A percentile compares a stretch with the other conserved stretches of the same genome.
Conservation (phyloP, 2,113 vertebrate species). For the Theristicus caerulescens region DNA sequence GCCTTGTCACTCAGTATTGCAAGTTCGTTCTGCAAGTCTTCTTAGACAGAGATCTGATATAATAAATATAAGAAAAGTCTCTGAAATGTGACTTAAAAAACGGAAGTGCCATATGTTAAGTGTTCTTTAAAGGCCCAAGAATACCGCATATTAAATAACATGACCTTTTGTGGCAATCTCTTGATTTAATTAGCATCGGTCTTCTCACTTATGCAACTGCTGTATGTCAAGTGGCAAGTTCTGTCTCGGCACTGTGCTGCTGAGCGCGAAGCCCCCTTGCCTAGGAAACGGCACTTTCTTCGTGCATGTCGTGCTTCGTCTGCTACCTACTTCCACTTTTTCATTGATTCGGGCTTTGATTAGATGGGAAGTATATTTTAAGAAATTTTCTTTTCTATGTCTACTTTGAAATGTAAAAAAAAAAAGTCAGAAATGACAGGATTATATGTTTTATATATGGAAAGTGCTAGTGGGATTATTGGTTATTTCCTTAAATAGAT, state of each 20-base stretch:
- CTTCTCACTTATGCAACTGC: not conserved
- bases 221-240: slow-evolving; percentile 29
- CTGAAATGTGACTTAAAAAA: not conserved
- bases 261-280: not conserved
- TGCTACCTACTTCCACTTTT: accelerated
- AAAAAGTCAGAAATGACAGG: not conserved
- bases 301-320: accelerated
- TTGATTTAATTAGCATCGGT: not conserved
- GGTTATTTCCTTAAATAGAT: not conserved
- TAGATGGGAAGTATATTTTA: not conserved
- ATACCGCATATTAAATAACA: not conserved
- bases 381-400: not conserved
- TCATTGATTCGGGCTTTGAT: not conserved
- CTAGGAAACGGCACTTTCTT: not conserved
- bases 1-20: not conserved
- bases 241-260: not conserved
- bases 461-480: not conserved
- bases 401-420: not conserved
- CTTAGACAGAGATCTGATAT: accelerated
- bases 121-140: slow-evolving; percentile 11
- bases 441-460: not conserved
- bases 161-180: slow-evolving; percentile 8
- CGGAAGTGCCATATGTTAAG: not conserved
- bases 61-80: not conserved
- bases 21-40: not conserved